Conservation (phyloP, 2,113 vertebrate species). For the Naja naja region DNA sequence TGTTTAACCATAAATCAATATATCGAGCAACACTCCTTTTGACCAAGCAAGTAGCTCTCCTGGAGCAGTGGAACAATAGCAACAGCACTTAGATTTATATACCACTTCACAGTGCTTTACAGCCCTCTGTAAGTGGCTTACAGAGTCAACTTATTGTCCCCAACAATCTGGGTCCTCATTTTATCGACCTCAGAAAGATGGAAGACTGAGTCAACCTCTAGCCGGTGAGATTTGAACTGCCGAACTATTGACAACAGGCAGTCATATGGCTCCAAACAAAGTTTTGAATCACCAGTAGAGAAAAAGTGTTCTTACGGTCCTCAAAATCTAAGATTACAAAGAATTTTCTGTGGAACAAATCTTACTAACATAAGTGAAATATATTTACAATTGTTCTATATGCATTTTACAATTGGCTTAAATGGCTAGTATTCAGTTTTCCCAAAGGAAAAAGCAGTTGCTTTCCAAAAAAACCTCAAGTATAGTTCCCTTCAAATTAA, state of each 20-base stretch:
- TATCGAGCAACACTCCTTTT: background rate
- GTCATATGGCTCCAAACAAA: background rate
- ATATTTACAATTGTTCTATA: background rate
- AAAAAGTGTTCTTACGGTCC: background rate
- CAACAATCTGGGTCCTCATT: no score
- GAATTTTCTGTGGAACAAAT: background rate
- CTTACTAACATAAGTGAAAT: background rate
- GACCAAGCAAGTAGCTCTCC: background rate
- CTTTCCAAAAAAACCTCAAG: background rate
- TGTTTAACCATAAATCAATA: background rate
- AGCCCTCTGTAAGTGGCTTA: no score
- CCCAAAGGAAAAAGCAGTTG: background rate
- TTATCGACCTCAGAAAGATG: no score
- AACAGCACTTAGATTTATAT: no score
- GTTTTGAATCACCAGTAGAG: background rate
- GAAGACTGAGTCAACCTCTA: no score
- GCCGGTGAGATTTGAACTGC: no score
- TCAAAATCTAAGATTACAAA: background rate
- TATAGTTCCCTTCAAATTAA: accelerated
- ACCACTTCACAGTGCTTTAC: no score
- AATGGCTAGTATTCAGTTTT: background rate
- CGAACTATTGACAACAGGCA: no score
- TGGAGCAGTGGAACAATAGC: background rate
- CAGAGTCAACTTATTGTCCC: no score
- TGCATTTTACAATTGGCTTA: background rate